These are phyloP conservation scores for Ara ararauna DNA, from an alignment of 2,797 vertebrate genomes.

Conservation along the genomic window DNA sequence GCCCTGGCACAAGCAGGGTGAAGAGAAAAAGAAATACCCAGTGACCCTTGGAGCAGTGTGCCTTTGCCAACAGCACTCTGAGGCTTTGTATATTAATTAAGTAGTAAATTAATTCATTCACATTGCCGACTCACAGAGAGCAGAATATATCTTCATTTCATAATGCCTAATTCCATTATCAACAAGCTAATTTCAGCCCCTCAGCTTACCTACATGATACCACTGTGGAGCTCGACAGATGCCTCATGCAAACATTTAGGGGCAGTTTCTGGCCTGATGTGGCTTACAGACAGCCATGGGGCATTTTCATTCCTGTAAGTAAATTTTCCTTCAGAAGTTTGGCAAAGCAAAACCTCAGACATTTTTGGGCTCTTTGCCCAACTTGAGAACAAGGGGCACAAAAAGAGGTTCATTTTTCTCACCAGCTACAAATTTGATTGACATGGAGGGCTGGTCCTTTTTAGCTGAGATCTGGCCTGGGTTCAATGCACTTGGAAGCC, in stretches of 20 bases:
- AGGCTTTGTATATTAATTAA: slow-evolving; percentile 58
- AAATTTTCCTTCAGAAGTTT: slow-evolving; percentile 38
- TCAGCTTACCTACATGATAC: not conserved
- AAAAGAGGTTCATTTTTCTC: slow-evolving; percentile 65
- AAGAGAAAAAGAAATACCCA: not conserved
- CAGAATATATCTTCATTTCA: slow-evolving; percentile 15
- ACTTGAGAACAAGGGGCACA: slow-evolving; percentile 63
- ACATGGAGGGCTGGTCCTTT: slow-evolving; percentile 24
- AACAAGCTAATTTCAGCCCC: not conserved
- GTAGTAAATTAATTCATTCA: slow-evolving; percentile 41
- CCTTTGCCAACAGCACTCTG: slow-evolving; percentile 16
- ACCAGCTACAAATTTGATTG: slow-evolving; percentile 54
- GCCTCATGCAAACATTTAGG: not conserved
- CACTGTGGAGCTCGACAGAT: not conserved
- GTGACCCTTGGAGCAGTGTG: not conserved
- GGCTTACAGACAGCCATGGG: not conserved
- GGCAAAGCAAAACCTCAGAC: slow-evolving; percentile 47
- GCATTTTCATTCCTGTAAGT: slow-evolving; percentile 13
- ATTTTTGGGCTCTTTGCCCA: slow-evolving; percentile 60
- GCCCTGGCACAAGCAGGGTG: not conserved
- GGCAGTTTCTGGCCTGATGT: not conserved
- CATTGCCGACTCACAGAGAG: not conserved
- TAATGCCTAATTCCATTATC: slow-evolving; percentile 31
- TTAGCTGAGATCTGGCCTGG: slow-evolving; percentile 61
- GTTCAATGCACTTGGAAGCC: slow-evolving; percentile 67